These are phyloP conservation scores for Augiades crinisus DNA, from an alignment of 2,888 invertebrate genomes.

Conservation along the genomic window DNA sequence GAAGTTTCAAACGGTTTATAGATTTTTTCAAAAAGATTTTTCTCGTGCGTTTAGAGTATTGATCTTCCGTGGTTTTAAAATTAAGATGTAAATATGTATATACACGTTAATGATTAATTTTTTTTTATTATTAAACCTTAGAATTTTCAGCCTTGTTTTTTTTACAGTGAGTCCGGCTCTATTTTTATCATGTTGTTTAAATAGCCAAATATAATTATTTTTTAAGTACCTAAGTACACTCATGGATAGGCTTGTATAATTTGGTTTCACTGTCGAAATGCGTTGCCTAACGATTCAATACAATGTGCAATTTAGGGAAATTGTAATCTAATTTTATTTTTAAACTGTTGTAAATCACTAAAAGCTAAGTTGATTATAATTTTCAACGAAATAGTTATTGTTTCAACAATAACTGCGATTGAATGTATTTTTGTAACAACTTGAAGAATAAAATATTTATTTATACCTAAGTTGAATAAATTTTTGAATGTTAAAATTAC, in stretches of 20 bases:
- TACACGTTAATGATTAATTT: slow-evolving; percentile 70
- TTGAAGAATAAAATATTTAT: background rate
- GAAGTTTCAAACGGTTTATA: slow-evolving; percentile 35
- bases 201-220: slow-evolving; percentile 10
- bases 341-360: background rate
- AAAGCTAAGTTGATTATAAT: background rate
- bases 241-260: slow-evolving; percentile 27
- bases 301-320: slow-evolving; percentile 19
- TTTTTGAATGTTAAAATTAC: slow-evolving; percentile 1
- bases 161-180: slow-evolving; percentile 36
- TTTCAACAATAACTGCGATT: background rate
- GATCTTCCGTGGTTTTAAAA: slow-evolving; percentile 47
- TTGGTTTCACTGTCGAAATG: slow-evolving; percentile 25
- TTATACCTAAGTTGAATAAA: slow-evolving; percentile 7
- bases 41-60: slow-evolving; percentile 55
- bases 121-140: slow-evolving; percentile 58
- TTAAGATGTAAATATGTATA: slow-evolving; percentile 79
- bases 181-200: slow-evolving; percentile 1
- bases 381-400: background rate
- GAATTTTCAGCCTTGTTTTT: slow-evolving; percentile 51
- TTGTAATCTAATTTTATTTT: too few species aligned
- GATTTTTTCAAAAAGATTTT: slow-evolving; percentile 47
- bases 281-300: background rate
- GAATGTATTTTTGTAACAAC: slow-evolving; percentile 9
- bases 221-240: slow-evolving; percentile 15